Base-by-base conservation (phyloP, 2,113 vertebrate genomes). In the Dromaius novaehollandiae region DNA sequence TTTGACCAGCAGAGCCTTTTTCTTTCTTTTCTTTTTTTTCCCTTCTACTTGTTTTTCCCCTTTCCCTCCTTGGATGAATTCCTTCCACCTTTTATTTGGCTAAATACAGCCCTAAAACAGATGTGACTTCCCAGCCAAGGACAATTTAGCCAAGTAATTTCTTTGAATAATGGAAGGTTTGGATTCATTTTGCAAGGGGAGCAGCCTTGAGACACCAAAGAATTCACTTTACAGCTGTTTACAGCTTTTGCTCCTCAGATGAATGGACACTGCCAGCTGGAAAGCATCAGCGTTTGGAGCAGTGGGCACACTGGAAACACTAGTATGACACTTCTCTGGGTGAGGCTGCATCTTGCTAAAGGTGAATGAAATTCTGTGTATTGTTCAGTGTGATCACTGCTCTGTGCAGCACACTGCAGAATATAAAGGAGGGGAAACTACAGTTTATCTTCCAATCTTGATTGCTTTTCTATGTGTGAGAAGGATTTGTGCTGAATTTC, bases 91-190 rank as follows among this genome's bases (percentile, higher is more conserved):
- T 96, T 91, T 93, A 96, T 94, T 96, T 87, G 56, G 70, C 94
- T 95, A 93, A 93, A 77, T 64, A 88, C 55, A 86, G n/a, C 68
- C 61, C 75, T 82, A 63, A 92, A 96, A 22, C 79, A 97, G 94
- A 95, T 77, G 89, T 82, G 91, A 89, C 76, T 96, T 85, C 86
- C 88, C 79, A 87, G 88, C 75, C 92, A 96, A 97, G 90, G 95
- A 92, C 96, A 91, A 97, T 97, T 97, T 97, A 95, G 94, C 93
- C 82, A 84, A 70, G 93, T 94, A 96, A 97, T 97, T 86, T 97
- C 71, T 91, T 86, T 95, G 95, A 97, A 93, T 97, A 95, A 96
- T 81, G 83, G 76, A 93, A 56, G 60, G 65, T 96, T 96, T 96
- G 95, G 90, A 94, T 90, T 92, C 77, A 82, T 96, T 97, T 96